Base-by-base conservation (phyloP, 92 coral and sea anemone species). In the Actinernus sp. region DNA sequence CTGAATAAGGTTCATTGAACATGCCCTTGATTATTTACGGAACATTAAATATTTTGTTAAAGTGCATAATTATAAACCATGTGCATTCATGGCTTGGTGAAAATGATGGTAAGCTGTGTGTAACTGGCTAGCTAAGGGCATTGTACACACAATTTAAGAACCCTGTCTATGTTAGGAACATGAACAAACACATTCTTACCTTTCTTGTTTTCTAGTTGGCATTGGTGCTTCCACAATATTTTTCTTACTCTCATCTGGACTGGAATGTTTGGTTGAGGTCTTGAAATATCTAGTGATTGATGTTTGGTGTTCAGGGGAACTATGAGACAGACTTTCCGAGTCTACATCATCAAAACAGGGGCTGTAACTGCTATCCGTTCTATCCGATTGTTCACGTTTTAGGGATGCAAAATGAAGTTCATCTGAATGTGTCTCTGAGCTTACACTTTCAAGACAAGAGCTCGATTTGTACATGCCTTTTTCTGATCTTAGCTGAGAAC, bases 221-320 rank as follows among this genome's bases (percentile, higher is more conserved):
- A 43, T 31, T 4, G 56, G 26, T 3, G 45, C 40, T 23, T 18
- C 19, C 10, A 4, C 52, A 45, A 5, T 23, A 45, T 45, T 45
- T 4, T 8, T 45, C 10, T 18, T 45, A 23, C 5, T 8, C 52
- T 45, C 52, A 4, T 26, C 19, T 2, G 12, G 26, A 22, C 56
- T 52, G 6, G 37, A 39, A 13, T 53, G 61, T 28, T 88, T 83
- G 43, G 79, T 30, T 20, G 68, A 20, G 5, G 62, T 58, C 39
- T 76, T 84, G 29, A 93, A 93, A 53, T 82, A 93, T 49, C 65
- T 86, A 29, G 86, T 93, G n/a, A 93, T 93, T 22, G 93, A 87
- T 5, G 91, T 88, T 44, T 93, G 98, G 57, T 52, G 80, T 11
- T 92, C 88, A 3, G 97, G 97, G 2, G 98, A 90, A 34, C 77